Evolutionary conservation across 2,888 invertebrate species (phyloP).

Genomic region (Clistopyga incitator): DNA sequence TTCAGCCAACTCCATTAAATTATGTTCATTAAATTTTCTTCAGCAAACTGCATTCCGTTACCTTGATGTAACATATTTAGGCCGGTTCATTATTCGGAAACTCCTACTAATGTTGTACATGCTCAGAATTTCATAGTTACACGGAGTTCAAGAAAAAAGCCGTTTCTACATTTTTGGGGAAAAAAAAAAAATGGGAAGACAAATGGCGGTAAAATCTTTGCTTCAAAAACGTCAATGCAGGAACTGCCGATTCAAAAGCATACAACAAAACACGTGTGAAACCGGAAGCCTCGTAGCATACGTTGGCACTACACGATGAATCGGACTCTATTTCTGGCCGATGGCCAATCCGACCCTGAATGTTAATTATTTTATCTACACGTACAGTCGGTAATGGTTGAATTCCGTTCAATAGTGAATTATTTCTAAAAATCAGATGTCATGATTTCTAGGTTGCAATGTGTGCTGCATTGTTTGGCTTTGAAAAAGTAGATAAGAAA

Average conservation of each 20-base stretch:
- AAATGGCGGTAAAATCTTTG: not conserved
- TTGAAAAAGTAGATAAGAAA: not conserved
- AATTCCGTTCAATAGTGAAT: not conserved
- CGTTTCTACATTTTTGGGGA: not conserved
- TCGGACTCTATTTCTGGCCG: conserved; percentile 33
- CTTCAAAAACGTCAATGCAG: not conserved
- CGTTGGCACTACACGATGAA: conserved; percentile 24
- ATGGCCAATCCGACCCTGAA: conserved; percentile 51
- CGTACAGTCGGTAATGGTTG: not conserved
- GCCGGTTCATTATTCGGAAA: not conserved
- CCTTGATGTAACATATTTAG: not conserved
- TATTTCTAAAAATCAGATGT: conserved; percentile 4
- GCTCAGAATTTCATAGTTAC: not conserved
- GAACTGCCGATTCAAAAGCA: not conserved
- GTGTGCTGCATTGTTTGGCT: not conserved
- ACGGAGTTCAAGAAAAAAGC: not conserved
- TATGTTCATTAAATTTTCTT: too few species aligned
- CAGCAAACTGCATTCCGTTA: too few species aligned
- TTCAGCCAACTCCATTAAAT: too few species aligned
- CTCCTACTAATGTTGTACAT: not conserved
- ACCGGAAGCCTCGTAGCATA: conserved; percentile 10
- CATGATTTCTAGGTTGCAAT: not conserved
- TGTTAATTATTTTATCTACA: conserved; percentile 21
- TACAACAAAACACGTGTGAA: conserved; percentile 29
- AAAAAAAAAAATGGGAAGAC: not conserved